Evolutionary conservation across 53 echinoderm and acorn worm species (phyloP).

Genomic region (Apostichopus leukothele): DNA sequence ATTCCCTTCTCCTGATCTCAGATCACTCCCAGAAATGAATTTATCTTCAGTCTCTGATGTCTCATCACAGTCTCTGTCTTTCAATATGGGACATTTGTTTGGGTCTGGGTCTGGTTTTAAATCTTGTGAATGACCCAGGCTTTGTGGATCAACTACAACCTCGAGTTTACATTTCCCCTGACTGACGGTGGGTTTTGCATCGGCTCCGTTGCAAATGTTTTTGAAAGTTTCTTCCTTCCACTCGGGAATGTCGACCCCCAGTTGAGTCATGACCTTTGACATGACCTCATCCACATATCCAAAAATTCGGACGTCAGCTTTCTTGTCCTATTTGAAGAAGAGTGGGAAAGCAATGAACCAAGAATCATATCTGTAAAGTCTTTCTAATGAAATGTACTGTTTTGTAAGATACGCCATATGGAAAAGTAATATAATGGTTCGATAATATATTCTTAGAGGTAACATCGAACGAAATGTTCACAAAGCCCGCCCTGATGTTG

Average conservation of each 20-base stretch:
- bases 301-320: conserved; percentile 76
- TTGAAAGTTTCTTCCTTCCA: conserved; percentile 25
- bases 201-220: neutral
- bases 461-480: too few relatives aligned
- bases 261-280: conserved; percentile 79
- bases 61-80: neutral
- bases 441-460: too few relatives aligned
- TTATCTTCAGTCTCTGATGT: neutral
- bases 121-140: neutral
- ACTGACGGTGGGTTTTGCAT: neutral
- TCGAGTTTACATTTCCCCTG: neutral
- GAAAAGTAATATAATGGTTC: too few relatives aligned
- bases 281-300: conserved; percentile 96
- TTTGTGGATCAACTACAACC: neutral
- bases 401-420: neutral
- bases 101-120: neutral
- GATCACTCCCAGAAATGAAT: neutral
- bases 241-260: conserved; percentile 80
- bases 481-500: too few relatives aligned
- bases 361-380: neutral
- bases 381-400: too few relatives aligned
- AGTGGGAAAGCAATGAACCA: neutral
- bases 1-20: neutral
- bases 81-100: neutral
- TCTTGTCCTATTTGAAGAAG: conserved; percentile 71